phyloP scores from a whole-genome alignment of 2,888 invertebrate genomes.

The Bimastos eiseni region DNA sequence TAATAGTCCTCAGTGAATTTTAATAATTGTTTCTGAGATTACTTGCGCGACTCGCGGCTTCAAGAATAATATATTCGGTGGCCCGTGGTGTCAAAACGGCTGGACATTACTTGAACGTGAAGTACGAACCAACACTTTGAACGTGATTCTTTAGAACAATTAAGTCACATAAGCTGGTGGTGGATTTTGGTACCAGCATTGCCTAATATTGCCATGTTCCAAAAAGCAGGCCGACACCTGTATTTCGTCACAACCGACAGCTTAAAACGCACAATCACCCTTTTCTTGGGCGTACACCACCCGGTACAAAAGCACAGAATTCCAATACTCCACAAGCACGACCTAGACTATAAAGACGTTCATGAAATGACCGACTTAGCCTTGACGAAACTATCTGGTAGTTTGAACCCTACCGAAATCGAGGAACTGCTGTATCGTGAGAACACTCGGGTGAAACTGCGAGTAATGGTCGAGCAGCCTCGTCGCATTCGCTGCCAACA shows the following conservation, averaged over 20 bases:
- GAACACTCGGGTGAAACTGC: constrained; percentile 90
- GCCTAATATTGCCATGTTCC: not conserved
- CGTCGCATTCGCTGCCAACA: not conserved
- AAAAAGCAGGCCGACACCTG: not conserved
- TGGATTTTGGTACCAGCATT: not conserved
- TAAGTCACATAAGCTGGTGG: not conserved
- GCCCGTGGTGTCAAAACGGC: no score
- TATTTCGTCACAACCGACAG: not conserved
- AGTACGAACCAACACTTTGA: no score
- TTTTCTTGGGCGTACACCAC: not conserved
- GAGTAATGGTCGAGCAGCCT: constrained; percentile 69
- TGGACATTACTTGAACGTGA: no score
- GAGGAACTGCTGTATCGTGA: constrained; percentile 94
- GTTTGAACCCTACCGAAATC: constrained; percentile 75
- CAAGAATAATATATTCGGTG: no score
- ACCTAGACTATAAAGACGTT: not conserved
- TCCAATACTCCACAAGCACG: not conserved
- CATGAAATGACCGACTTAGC: not conserved
- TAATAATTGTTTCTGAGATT: no score
- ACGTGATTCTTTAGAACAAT: not conserved
- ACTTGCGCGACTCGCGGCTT: no score
- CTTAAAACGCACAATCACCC: not conserved
- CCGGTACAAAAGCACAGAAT: not conserved
- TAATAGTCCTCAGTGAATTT: no score
- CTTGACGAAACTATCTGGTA: not conserved